phyloP scores from a whole-genome alignment of 2,797 vertebrate genomes.

The Alcedo quadribrachys region DNA sequence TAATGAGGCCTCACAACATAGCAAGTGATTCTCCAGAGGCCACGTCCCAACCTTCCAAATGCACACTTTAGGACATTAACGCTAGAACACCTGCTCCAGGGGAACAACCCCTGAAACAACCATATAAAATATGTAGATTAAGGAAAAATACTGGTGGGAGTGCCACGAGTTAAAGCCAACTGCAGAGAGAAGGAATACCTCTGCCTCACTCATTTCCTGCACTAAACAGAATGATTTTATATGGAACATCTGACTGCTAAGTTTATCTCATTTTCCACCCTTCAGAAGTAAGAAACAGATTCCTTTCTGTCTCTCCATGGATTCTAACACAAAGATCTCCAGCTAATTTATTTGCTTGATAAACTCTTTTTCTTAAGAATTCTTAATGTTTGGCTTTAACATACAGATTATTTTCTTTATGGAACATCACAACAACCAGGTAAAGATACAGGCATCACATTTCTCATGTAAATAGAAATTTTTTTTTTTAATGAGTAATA shows the following conservation, averaged over 20 bases:
- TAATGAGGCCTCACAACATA: not conserved
- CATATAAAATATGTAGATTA: not conserved
- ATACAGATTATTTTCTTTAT: not conserved
- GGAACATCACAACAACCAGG: not conserved
- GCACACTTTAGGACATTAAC: not conserved
- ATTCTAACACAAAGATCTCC: not conserved
- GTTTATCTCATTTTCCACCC: not conserved
- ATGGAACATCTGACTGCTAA: not conserved
- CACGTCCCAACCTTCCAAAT: not conserved
- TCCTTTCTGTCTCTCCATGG: not conserved
- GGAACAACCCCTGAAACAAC: not conserved
- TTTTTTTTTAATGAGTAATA: not conserved
- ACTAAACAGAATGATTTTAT: slow-evolving; percentile 11
- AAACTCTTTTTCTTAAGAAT: not conserved
- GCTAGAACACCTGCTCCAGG: not conserved
- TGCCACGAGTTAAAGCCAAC: not conserved
- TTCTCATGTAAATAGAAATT: not conserved
- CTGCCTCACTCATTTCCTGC: slow-evolving; percentile 19
- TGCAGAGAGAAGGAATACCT: slow-evolving; percentile 19
- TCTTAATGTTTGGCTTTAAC: not conserved
- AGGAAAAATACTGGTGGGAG: not conserved
- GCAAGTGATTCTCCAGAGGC: not conserved
- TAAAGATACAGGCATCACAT: not conserved
- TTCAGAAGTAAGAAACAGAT: not conserved
- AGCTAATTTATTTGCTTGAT: not conserved